Conservation (phyloP, 2,113 vertebrate genomes). For the Platichthys flesus region DNA sequence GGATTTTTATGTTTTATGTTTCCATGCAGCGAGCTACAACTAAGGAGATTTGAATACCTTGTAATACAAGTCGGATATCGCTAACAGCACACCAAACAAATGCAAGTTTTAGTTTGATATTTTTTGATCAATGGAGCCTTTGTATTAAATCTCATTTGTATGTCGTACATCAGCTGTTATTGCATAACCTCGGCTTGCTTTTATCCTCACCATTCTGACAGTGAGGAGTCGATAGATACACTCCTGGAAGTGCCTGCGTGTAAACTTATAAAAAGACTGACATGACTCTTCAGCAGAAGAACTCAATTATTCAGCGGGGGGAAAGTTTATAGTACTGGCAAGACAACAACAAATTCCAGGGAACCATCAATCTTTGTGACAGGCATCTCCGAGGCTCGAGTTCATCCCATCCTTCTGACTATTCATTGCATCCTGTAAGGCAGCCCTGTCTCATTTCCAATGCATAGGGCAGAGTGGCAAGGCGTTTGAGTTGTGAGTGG, state of each 20-base stretch:
- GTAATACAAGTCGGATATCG: neutral
- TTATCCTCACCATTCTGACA: neutral
- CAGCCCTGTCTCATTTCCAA: slow-evolving; percentile 58
- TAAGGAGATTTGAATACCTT: neutral
- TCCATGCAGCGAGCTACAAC: neutral
- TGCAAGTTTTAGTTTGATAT: neutral
- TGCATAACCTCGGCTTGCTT: slow-evolving; percentile 5
- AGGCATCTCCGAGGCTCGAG: slow-evolving; percentile 29
- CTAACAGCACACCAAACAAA: slow-evolving; percentile 2
- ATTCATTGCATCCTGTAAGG: slow-evolving; percentile 44
- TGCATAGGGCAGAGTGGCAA: slow-evolving; percentile 42
- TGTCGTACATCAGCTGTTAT: slow-evolving; percentile 5
- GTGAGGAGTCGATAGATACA: slow-evolving; percentile 2
- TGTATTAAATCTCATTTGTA: slow-evolving; percentile 9
- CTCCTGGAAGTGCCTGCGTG: slow-evolving; percentile 30
- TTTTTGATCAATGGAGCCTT: slow-evolving; percentile 1
- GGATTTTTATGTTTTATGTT: neutral
- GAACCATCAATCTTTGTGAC: slow-evolving; percentile 69
- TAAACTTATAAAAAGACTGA: slow-evolving; percentile 46
- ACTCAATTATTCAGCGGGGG: slow-evolving; percentile 61
- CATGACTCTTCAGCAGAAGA: slow-evolving; percentile 42
- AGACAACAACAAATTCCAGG: slow-evolving; percentile 50
- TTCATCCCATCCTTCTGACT: slow-evolving; percentile 52
- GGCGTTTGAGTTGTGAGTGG: slow-evolving; percentile 21
- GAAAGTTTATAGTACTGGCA: slow-evolving; percentile 61